Evolutionary conservation across 1,140 invertebrate genomes (phyloP), one percentile per base, ranked within the genome.

Genomic region (Heliconius hermathena): DNA sequence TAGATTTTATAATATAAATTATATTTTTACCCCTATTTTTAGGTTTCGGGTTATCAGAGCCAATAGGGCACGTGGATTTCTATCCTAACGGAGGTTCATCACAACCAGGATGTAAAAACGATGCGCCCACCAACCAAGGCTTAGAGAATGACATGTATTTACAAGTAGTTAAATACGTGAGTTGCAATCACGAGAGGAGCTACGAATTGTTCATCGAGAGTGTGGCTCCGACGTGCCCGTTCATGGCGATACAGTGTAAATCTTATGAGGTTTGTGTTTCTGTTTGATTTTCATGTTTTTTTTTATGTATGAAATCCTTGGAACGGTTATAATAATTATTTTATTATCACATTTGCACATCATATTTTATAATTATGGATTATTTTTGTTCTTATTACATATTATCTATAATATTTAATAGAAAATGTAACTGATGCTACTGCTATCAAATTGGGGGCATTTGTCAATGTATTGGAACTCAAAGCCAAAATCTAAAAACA

Each of bases 171-270:
- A 95, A 97, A 82, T 97, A 97, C 87, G 93, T 98, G 1, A 96
- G 97, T 20, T 99, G 98, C 89, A 97, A 98, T 89, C 98, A 99
- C 88, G 96, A 98, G 36, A 94, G 98, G 60, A 97, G 97, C 81
- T 96, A 98, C 86, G 96, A 98, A 83, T 97, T 97, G 86, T 99
- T 98, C 88, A 97, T 96, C 1, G 98, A 99, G 90, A 98, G 97
- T 77, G 97, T 99, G 72, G 96, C 96, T 20, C 95, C 96, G 1
- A 88, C 94, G 1, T 98, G 98, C 87, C 95, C 96, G 0, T 98
- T 97, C 89, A 91, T 96, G 79, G 96, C 96, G 1, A 96, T 98
- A 52, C 96, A 97, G 33, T 99, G 98, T 85, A 93, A 96, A 6
- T 97, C 97, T n/a, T 98, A 96, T 94, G 96, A 97, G 76, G 96